A percentile compares a stretch with the other conserved stretches of the same genome.
phyloP scores from a whole-genome alignment of 1,140 invertebrate species.

The Cotesia glomerata region DNA sequence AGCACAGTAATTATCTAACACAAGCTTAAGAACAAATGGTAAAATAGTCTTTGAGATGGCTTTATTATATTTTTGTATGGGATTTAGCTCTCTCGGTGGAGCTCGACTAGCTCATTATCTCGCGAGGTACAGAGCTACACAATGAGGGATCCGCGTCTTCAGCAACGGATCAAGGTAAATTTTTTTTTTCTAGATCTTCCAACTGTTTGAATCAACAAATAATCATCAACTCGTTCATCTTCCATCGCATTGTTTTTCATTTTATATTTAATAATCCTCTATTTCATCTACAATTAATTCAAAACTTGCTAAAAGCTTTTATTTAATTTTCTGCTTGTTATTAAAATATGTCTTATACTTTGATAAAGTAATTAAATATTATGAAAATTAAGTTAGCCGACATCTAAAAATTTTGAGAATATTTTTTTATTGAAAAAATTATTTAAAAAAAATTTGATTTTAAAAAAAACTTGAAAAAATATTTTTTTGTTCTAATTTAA shows the following conservation, averaged over 20 bases:
- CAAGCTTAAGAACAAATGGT: slow-evolving; percentile 10
- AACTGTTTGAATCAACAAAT: neutral
- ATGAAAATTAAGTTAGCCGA: no score
- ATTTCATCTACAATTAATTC: no score
- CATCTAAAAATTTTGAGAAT: no score
- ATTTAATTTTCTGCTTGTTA: slow-evolving; percentile 6
- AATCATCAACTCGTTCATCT: neutral
- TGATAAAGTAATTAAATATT: no score
- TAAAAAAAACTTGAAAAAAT: no score
- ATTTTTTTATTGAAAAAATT: no score
- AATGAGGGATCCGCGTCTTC: slow-evolving; percentile 61
- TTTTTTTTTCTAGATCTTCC: neutral
- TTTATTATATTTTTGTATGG: slow-evolving; percentile 62
- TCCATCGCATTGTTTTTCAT: no score
- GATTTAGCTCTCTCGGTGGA: slow-evolving; percentile 69
- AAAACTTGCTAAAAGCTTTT: neutral
- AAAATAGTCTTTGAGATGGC: slow-evolving; percentile 52
- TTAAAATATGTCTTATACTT: neutral
- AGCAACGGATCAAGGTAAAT: slow-evolving; percentile 58
- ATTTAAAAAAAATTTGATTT: no score
- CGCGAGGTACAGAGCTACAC: slow-evolving; percentile 70
- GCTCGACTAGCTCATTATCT: slow-evolving; percentile 69
- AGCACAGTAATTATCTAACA: slow-evolving; percentile 15
- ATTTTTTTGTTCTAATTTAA: no score
- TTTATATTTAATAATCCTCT: no score